Evolutionary conservation across 2,888 invertebrate genomes (phyloP).

Genomic region (Acanthopleura granulata): DNA sequence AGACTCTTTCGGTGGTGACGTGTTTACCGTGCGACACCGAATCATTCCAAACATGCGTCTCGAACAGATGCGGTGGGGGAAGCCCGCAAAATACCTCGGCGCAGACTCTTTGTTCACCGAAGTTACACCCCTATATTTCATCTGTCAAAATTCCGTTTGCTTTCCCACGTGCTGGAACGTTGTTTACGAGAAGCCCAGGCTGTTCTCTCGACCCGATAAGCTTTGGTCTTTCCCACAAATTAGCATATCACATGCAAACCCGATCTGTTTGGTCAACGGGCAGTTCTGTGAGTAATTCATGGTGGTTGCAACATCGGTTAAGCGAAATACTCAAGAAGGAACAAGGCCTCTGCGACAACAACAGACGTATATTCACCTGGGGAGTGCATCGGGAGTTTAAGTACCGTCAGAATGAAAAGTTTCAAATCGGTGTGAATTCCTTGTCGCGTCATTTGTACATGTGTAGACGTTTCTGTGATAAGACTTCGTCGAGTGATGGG

Average conservation of each 20-base stretch:
- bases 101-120: not conserved
- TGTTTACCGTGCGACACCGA: not conserved
- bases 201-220: not conserved
- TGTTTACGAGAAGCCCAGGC: not conserved
- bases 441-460: too few species aligned
- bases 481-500: too few species aligned
- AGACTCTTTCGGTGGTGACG: not conserved
- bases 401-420: too few species aligned
- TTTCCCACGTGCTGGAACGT: not conserved
- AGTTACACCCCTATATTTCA: not conserved
- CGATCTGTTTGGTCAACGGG: not conserved
- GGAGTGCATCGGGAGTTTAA: too few species aligned
- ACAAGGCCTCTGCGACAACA: too few species aligned
- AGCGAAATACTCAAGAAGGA: too few species aligned
- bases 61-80: not conserved
- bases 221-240: not conserved
- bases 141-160: constrained; percentile 2
- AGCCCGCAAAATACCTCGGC: not conserved
- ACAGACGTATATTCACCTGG: too few species aligned
- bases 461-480: too few species aligned
- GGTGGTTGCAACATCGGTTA: too few species aligned
- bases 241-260: not conserved
- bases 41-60: not conserved
- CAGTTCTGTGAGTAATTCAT: too few species aligned
- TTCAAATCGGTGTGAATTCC: too few species aligned